Conservation (phyloP, 2,888 invertebrate species). For the Cheiracanthium punctorium region DNA sequence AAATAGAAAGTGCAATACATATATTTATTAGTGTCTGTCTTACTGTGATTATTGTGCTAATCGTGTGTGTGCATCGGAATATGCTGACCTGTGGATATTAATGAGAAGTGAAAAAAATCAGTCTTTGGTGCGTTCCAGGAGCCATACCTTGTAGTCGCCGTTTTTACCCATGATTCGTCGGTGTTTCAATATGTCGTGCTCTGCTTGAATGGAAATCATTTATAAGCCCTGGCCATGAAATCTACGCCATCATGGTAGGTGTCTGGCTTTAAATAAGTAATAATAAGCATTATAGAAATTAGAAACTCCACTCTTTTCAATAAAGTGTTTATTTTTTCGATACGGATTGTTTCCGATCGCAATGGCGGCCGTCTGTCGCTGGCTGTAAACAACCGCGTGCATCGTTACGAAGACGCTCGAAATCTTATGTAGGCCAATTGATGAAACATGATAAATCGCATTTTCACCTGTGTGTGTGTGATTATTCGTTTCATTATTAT, state of each 20-base stretch:
- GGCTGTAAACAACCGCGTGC: slow-evolving; percentile 39
- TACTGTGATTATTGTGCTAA: not conserved
- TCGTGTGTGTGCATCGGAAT: not conserved
- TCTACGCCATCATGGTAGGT: slow-evolving; percentile 64
- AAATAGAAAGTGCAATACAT: slow-evolving; percentile 1
- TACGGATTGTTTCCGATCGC: not conserved
- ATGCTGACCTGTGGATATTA: not conserved
- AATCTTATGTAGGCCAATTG: not conserved
- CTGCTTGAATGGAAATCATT: slow-evolving; percentile 23
- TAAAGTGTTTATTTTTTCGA: slow-evolving; percentile 27
- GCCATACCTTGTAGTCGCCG: not conserved
- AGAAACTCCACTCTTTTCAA: not conserved
- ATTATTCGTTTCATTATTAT: no score
- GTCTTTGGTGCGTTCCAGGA: slow-evolving; percentile 25
- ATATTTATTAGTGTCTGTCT: not conserved
- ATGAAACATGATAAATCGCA: no score
- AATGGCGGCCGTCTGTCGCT: slow-evolving; percentile 29
- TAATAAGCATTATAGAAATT: not conserved
- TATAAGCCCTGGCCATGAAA: slow-evolving; percentile 58
- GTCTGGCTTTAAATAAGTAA: not conserved
- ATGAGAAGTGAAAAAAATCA: not conserved
- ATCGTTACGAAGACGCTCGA: slow-evolving; percentile 3
- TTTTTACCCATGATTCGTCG: slow-evolving; percentile 59
- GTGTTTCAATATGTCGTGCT: slow-evolving; percentile 65
- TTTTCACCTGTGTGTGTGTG: no score